Base-by-base conservation (phyloP, 2,797 vertebrate species). In the Microcaecilia unicolor region DNA sequence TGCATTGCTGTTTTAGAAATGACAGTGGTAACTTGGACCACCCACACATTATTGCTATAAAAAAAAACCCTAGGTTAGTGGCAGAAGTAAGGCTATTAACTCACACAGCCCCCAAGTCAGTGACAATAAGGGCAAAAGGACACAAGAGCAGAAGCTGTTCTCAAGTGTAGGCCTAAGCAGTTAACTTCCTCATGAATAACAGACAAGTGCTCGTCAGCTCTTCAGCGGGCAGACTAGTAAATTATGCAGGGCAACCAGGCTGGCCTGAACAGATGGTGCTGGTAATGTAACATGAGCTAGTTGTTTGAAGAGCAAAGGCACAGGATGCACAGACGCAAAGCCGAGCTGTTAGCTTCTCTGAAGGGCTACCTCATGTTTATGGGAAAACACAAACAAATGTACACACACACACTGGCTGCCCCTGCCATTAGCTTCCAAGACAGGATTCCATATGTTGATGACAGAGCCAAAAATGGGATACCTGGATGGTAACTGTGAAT, bases 111-210 rank as follows among this genome's bases (percentile, higher is more conserved):
- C 21, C 0, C 11, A 8, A 34, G 24, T 16, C 38, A 25, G 43
- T 47, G 54, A 35, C 44, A 28, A 18, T 2, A 4, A 62, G 58
- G 67, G 72, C 67, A 69, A 72, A 75, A 75, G 69, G 67, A 59
- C 67, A 71, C 35, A 46, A 21, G 51, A 46, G 51, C 58, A 48
- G 37, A 37, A 64, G 53, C 59, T 57, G 55, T 45, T 41, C 34
- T 18, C 18, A 25, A 39, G 69, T 68, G 56, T 76, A 53, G 0
- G 37, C 45, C n/a, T 76, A 42, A 59, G 71, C 1, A 4, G 61
- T 61, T 64, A 73, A 60, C 71, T 59, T 68, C 62, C 58, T 53
- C 65, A 48, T 68, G 61, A 73, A 76, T 67, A 70, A 63, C 58
- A 44, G 55, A 18, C 33, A 9, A 37, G 42, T 10, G 23, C 45